These are phyloP conservation scores for Tenthredo livida DNA, from an alignment of 2,888 invertebrate genomes.

Conservation along the genomic window DNA sequence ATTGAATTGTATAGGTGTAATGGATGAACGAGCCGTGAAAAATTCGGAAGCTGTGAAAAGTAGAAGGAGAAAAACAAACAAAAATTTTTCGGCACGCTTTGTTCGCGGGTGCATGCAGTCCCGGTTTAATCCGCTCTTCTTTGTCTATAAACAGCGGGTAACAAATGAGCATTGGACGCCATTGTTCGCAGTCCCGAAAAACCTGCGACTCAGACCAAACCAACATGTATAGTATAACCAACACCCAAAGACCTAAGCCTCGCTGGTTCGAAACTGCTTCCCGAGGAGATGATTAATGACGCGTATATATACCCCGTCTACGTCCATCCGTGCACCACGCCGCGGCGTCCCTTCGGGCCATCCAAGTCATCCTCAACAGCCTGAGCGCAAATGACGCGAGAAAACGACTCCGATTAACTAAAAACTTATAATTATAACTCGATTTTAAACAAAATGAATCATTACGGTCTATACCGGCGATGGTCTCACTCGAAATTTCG, in stretches of 20 bases:
- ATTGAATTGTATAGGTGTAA: conserved; percentile 7
- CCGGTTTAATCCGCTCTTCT: conserved; percentile 56
- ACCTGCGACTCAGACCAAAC: conserved; percentile 53
- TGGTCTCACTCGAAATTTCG: background rate
- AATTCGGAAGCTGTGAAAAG: conserved; percentile 43
- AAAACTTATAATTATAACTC: conserved; percentile 30
- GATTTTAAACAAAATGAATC: background rate
- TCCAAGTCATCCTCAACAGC: conserved; percentile 26
- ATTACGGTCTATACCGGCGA: background rate
- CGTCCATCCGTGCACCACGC: conserved; percentile 19
- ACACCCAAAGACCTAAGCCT: conserved; percentile 45
- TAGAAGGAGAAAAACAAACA: conserved; percentile 56
- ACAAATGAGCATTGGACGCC: conserved; percentile 65
- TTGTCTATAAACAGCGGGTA: conserved; percentile 69
- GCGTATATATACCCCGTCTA: conserved; percentile 28
- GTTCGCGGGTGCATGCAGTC: conserved; percentile 64
- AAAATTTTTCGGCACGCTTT: conserved; percentile 55
- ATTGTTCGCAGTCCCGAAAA: conserved; percentile 44
- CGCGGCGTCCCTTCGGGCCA: conserved; percentile 34
- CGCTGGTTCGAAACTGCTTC: conserved; percentile 38
- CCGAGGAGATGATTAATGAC: conserved; percentile 69
- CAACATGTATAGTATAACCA: conserved; percentile 43
- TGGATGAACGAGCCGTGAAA: conserved; percentile 45
- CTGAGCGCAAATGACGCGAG: conserved; percentile 47
- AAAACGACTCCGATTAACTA: conserved; percentile 52